These are phyloP conservation scores for Scrobipalpa costella DNA, from an alignment of 2,888 invertebrate species.

Conservation along the genomic window DNA sequence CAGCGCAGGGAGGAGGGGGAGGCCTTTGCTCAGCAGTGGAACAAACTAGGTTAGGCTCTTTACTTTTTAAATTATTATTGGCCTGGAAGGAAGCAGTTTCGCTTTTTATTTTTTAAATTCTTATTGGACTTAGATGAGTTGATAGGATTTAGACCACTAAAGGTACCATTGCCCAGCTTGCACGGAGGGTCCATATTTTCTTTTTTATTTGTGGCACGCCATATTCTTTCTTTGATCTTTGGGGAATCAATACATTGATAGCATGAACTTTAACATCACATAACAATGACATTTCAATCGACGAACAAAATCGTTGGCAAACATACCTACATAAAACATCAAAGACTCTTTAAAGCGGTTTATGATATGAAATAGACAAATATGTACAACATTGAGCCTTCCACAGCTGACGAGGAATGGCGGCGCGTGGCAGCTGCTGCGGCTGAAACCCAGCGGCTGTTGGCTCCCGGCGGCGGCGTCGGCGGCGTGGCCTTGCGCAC, in stretches of 20 bases:
- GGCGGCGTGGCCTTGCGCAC: conserved; percentile 82
- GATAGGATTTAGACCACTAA: too few relatives aligned
- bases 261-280: background rate
- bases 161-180: background rate
- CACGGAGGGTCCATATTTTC: background rate
- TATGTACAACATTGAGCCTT: background rate
- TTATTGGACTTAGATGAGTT: too few relatives aligned
- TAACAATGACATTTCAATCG: background rate
- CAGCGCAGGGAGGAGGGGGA: conserved; percentile 34
- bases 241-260: too few relatives aligned
- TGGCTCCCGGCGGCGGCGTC: conserved; percentile 78
- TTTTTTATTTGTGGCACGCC: too few relatives aligned
- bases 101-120: background rate
- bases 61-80: background rate
- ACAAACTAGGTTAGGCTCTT: conserved; percentile 21
- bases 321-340: background rate
- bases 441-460: conserved; percentile 89
- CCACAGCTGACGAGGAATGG: conserved; percentile 92
- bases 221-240: too few relatives aligned
- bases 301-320: background rate
- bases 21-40: conserved; percentile 33
- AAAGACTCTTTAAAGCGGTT: too few relatives aligned
- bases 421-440: conserved; percentile 91
- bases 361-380: too few relatives aligned
- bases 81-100: background rate